Percentiles rank a stretch among this genome's conserved stretches.
phyloP scores from a whole-genome alignment of 1,140 invertebrate genomes.

The Tyrophagus putrescentiae region DNA sequence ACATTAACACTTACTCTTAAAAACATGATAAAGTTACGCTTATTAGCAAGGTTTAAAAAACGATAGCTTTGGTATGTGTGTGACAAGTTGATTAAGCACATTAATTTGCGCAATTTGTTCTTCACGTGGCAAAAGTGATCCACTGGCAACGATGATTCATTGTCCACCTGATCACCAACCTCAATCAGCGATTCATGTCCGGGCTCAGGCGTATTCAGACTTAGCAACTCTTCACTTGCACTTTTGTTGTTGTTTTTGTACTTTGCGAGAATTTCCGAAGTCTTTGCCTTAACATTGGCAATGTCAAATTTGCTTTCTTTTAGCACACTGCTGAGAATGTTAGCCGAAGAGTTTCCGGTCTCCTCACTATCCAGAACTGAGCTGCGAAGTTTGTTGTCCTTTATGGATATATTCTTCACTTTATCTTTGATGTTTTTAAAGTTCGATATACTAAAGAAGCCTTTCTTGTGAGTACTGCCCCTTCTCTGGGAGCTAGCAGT shows the following conservation, averaged over 20 bases:
- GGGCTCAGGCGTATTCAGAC: no score
- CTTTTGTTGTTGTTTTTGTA: background rate
- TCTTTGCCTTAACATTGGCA: background rate
- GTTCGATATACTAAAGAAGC: constrained; percentile 46
- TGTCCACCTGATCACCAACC: no score
- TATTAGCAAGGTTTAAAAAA: background rate
- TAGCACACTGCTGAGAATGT: background rate
- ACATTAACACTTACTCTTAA: background rate
- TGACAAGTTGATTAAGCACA: background rate
- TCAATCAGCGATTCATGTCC: no score
- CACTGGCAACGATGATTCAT: no score
- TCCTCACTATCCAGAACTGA: background rate
- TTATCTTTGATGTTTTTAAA: constrained; percentile 51
- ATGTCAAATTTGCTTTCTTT: background rate
- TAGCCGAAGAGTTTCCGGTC: background rate
- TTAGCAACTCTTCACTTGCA: background rate
- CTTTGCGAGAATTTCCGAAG: background rate
- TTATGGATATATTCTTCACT: constrained; percentile 32
- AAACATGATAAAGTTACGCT: constrained; percentile 1
- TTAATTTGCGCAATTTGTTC: constrained; percentile 7
- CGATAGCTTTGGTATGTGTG: background rate
- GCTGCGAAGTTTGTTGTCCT: constrained; percentile 1
- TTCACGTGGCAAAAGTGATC: constrained; percentile 32
- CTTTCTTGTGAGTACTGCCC: constrained; percentile 38
- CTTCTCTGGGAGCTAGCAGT: background rate